phyloP scores from a whole-genome alignment of 1,140 invertebrate species.

The Phocides pigmalion region DNA sequence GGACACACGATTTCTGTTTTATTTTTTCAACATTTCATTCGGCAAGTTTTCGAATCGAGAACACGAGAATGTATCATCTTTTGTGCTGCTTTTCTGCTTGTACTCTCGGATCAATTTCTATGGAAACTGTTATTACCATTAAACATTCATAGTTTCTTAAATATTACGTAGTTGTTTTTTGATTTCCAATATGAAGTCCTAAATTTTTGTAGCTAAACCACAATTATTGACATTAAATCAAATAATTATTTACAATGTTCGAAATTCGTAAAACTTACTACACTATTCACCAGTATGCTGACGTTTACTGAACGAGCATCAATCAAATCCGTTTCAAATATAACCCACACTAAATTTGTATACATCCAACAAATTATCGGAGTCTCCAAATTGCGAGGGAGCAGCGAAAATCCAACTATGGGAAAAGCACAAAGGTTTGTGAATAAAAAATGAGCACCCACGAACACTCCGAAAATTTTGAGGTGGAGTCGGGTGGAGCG shows the following conservation, averaged over 20 bases:
- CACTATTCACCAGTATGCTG: no score
- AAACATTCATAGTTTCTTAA: no score
- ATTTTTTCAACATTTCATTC: constrained; percentile 13
- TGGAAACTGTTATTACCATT: no score
- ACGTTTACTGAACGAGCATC: no score
- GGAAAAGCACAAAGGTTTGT: constrained; percentile 20
- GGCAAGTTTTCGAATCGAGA: constrained; percentile 12
- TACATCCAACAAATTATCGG: neutral
- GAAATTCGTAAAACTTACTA: no score
- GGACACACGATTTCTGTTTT: constrained; percentile 29
- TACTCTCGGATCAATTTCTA: neutral
- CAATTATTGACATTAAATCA: no score
- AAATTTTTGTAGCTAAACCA: no score
- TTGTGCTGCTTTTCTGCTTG: constrained; percentile 11
- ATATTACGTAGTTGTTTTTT: no score
- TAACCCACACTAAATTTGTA: no score
- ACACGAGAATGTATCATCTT: constrained; percentile 13
- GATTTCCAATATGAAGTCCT: no score
- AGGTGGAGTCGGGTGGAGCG: constrained; percentile 16
- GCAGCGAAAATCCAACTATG: constrained; percentile 10
- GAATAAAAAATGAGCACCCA: constrained; percentile 29
- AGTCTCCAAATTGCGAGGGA: neutral
- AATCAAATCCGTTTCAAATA: no score
- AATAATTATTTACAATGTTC: neutral
- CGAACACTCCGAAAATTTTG: constrained; percentile 22